Base-by-base conservation (phyloP, 2,797 vertebrate species). In the Babyrousa celebensis region DNA sequence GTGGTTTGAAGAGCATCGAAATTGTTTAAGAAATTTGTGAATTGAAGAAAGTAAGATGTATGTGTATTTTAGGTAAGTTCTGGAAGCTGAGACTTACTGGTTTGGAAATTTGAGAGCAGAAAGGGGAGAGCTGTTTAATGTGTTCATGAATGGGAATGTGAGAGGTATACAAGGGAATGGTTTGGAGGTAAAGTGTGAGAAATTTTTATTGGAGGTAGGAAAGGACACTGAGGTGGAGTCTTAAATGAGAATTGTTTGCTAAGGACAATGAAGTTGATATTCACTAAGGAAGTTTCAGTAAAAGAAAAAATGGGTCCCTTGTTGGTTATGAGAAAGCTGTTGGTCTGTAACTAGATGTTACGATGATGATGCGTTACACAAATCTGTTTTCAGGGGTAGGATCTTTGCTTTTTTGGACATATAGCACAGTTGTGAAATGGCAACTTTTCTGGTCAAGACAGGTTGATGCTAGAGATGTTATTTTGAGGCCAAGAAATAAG, bases 41-140 rank as follows among this genome's bases (percentile, higher is more conserved):
- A 90, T 86, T 97, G 89, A 94, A 97, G 95, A 97, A 65, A 94
- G 97, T 96, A 89, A 96, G 65, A 98, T 91, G 97, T 95, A 97
- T 95, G 96, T 98, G 96, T 93, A 56, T 74, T 85, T 96, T 95
- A 92, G 93, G 89, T 94, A 96, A 85, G 95, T 96, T 97, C 77
- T 93, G 75, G 63, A 71, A 94, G 70, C 68, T 95, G 95, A 96
- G 83, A 93, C 74, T 96, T 88, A 93, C 15, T 89, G 85, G 54
- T 96, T 95, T 97, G 89, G 78, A 96, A 95, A 96, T 95, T 93
- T 65, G 82, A 97, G 74, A 95, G 85, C 78, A 95, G 87, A 91
- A 95, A 86, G 74, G 82, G 71, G 67, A 92, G 93, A 96, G 40
- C 75, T 95, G 71, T 82, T 95, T 86, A 85, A 84, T 70, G 72